Percentiles rank a stretch among this genome's conserved stretches.
These are phyloP conservation scores for Gryllus longicercus DNA, from an alignment of 2,888 invertebrate species.

Conservation along the genomic window DNA sequence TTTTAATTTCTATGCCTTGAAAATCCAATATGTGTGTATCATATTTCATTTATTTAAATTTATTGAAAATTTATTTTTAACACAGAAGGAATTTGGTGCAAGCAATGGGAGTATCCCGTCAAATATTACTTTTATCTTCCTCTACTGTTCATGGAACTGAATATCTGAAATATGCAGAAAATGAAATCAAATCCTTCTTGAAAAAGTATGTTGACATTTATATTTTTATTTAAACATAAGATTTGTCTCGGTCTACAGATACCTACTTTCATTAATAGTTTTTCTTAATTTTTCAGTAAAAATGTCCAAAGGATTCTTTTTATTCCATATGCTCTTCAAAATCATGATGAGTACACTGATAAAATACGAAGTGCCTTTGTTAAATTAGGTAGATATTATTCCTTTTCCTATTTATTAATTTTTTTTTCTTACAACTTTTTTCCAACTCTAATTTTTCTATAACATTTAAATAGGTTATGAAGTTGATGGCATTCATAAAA, in stretches of 20 bases:
- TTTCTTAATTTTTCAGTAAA: constrained; percentile 52
- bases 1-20: too few species aligned
- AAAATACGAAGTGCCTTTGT: constrained; percentile 58
- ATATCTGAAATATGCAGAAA: constrained; percentile 63
- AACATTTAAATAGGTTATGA: constrained; percentile 50
- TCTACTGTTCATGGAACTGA: constrained; percentile 65
- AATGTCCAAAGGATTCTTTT: constrained; percentile 64
- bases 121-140: constrained; percentile 64
- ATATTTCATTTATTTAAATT: too few species aligned
- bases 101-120: constrained; percentile 43
- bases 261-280: constrained; percentile 18
- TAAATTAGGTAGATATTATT: constrained; percentile 56
- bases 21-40: too few species aligned
- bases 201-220: constrained; percentile 50
- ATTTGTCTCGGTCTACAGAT: constrained; percentile 31
- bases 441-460: neutral
- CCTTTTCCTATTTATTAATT: neutral
- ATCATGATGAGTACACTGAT: constrained; percentile 63
- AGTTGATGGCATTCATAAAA: constrained; percentile 62
- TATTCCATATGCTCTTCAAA: constrained; percentile 68
- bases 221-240: constrained; percentile 26
- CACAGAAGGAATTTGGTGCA: neutral
- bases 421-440: neutral
- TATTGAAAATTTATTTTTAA: too few species aligned
- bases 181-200: constrained; percentile 60